phyloP scores from a whole-genome alignment of 2,888 invertebrate genomes.

The Iselma pallidipennis region DNA sequence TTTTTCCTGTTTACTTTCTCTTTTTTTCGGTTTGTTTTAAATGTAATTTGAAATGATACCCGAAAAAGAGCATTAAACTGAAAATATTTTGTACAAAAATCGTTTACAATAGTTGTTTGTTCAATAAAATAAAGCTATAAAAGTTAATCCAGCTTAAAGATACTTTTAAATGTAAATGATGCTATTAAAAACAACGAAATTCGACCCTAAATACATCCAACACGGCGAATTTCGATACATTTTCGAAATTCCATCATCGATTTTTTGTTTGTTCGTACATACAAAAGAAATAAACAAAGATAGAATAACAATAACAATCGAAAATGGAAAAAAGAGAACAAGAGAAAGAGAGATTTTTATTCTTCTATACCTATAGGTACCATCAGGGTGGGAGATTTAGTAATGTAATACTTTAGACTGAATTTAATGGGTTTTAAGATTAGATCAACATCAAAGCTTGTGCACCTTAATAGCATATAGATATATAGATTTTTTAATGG shows the following conservation, averaged over 20 bases:
- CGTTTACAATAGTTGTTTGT: slow-evolving; percentile 10
- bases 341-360: background rate
- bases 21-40: too few species aligned
- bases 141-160: slow-evolving; percentile 25
- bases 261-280: background rate
- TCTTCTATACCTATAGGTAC: too few species aligned
- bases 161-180: slow-evolving; percentile 30
- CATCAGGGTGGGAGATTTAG: slow-evolving; percentile 19
- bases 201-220: slow-evolving; percentile 26
- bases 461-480: slow-evolving; percentile 20
- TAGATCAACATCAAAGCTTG: slow-evolving; percentile 27
- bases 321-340: background rate
- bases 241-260: slow-evolving; percentile 18
- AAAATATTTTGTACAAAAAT: slow-evolving; percentile 10
- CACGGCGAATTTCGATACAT: slow-evolving; percentile 22
- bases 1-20: too few species aligned
- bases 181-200: slow-evolving; percentile 30
- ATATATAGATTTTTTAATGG: slow-evolving; percentile 22
- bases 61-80: slow-evolving; percentile 19
- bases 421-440: slow-evolving; percentile 27
- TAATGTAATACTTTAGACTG: slow-evolving; percentile 25
- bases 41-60: too few species aligned
- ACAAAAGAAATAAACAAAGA: slow-evolving; percentile 11
- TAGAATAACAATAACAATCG: background rate
- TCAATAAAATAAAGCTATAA: slow-evolving; percentile 30